Base-by-base conservation (phyloP, 1,140 invertebrate species). In the Hyles vespertilio region DNA sequence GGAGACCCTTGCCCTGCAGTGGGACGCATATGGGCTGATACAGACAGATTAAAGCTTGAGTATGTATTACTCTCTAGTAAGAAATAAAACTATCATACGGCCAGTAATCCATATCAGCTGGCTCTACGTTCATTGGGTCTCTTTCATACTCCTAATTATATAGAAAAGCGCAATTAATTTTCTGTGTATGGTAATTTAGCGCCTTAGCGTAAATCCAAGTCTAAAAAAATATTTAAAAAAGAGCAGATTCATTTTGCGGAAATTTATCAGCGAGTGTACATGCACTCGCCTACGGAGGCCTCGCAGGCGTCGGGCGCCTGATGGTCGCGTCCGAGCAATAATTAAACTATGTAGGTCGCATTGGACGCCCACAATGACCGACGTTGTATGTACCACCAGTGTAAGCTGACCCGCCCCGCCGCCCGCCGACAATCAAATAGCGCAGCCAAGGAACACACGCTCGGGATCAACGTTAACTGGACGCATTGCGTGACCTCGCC, bases 321-420 rank as follows among this genome's bases (percentile, higher is more conserved):
- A 51, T 68, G 67, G 80, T 74, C 81, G 81, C 76, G 73, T 82
- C 77, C 74, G 70, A 74, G 74, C 72, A 78, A 84, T 82, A 81
- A 82, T 83, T 83, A 77, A 74, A 75, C 71, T 77, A 79, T 84
- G 76, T 86, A 82, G 81, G 83, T 82, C 78, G 79, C 56, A 47
- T 58, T 60, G 70, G 61, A 69, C 81, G 76, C 78, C 78, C 77
- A 81, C 81, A 74, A 69, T 65, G 67, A 70, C 66, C 58, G 61
- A 64, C 73, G 74, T 67, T 77, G 69, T 77, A 65, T 57, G 43
- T 56, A 54, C 55, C 65, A 68, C 75, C 72, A 72, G 55, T 36
- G 40, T 60, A 63, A 10, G 32, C 59, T 63, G 72, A 71, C 66
- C 69, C 64, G 58, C 65, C 69, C 56, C 47, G 58, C 65, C 70